Percentiles rank a stretch among this genome's conserved stretches.
phyloP scores from a whole-genome alignment of 2,888 invertebrate species.

The Tenthredo amoena region DNA sequence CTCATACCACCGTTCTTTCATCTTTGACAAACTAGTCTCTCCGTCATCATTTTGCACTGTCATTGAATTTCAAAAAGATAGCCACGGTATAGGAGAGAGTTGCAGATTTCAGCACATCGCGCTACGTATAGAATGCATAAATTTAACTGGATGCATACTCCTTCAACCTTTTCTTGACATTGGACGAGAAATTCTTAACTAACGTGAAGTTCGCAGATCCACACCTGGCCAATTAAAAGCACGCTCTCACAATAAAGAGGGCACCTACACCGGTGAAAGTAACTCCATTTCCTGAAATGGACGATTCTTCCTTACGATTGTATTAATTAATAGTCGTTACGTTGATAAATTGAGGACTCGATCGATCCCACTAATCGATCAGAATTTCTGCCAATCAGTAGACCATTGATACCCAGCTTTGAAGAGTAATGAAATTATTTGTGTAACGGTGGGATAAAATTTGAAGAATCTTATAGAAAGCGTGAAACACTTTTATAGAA shows the following conservation, averaged over 20 bases:
- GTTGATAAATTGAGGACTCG: not conserved
- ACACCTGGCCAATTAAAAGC: constrained; percentile 16
- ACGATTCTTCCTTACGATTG: not conserved
- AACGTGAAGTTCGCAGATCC: not conserved
- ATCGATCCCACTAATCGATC: not conserved
- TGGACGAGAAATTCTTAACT: constrained; percentile 30
- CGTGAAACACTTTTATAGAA: not conserved
- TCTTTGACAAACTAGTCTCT: not conserved
- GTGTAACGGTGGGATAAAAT: not conserved
- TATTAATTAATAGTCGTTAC: not conserved
- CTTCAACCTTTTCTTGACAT: constrained; percentile 9
- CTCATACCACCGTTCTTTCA: not conserved
- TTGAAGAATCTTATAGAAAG: not conserved
- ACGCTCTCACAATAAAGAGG: constrained; percentile 27
- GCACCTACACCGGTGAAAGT: constrained; percentile 17
- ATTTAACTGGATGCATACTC: not conserved
- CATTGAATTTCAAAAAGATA: constrained; percentile 5
- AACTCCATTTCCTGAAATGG: not conserved
- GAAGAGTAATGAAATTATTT: not conserved
- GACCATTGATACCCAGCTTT: not conserved
- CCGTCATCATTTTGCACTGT: not conserved
- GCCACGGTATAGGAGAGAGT: not conserved
- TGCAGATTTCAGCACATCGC: not conserved
- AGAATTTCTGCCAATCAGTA: not conserved
- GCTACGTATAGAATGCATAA: not conserved